Evolutionary conservation across 30 jellyfish, hydroid and myxozoan genomes (phyloP).

Genomic region (Nemopilema nomurai): DNA sequence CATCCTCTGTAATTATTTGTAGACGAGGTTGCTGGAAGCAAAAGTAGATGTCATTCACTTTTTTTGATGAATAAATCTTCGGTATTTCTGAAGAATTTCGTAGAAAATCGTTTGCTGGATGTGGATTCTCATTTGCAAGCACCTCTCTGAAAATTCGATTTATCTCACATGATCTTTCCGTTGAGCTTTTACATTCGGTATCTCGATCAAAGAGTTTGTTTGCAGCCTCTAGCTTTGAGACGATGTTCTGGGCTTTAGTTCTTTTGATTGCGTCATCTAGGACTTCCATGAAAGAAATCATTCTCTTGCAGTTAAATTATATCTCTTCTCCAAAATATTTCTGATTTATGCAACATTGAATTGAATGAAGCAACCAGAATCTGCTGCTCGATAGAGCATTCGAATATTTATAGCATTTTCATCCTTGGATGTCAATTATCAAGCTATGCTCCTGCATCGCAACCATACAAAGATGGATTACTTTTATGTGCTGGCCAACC

Average conservation of each 20-base stretch:
- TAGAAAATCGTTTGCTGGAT: background rate
- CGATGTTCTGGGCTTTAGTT: background rate
- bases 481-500: too few relatives aligned
- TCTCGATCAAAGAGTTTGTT: background rate
- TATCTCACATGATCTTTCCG: background rate
- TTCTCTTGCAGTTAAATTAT: background rate
- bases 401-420: too few relatives aligned
- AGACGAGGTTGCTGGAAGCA: background rate
- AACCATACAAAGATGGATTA: too few relatives aligned
- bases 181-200: background rate
- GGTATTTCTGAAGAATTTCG: background rate
- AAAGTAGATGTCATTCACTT: background rate
- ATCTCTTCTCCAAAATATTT: background rate
- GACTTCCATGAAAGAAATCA: background rate
- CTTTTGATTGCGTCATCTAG: background rate
- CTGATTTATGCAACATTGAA: background rate
- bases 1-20: background rate
- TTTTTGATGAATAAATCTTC: background rate
- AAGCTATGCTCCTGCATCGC: too few relatives aligned
- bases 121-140: background rate
- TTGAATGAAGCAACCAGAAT: too few relatives aligned
- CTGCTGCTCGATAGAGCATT: background rate
- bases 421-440: too few relatives aligned
- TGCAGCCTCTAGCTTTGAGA: background rate
- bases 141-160: slow-evolving; percentile 4